Conservation (phyloP, 2,797 vertebrate species). For the Danio choprae region DNA sequence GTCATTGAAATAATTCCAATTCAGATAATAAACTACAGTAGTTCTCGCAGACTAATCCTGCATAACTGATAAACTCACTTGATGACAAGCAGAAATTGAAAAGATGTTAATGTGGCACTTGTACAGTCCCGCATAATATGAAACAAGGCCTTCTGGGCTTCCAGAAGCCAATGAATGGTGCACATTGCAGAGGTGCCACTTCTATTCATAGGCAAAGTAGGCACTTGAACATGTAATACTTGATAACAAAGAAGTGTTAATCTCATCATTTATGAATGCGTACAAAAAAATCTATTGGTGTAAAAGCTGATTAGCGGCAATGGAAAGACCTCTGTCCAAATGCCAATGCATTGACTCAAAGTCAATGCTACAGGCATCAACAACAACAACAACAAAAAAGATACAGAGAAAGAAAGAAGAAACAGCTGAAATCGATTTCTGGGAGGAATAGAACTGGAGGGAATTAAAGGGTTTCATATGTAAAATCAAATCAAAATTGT, state of each 20-base stretch:
- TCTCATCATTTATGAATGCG: conserved; percentile 35
- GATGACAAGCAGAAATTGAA: conserved; percentile 39
- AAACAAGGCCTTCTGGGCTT: conserved; percentile 38
- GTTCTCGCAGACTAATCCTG: conserved; percentile 32
- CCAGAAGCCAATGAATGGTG: conserved; percentile 6
- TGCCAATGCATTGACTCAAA: conserved; percentile 14
- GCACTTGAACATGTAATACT: conserved; percentile 30
- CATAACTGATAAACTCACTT: conserved; percentile 39
- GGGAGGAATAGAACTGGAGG: conserved; percentile 5
- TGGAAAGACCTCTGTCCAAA: conserved; percentile 20
- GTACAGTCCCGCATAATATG: conserved; percentile 3
- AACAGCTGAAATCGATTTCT: conserved; percentile 31
- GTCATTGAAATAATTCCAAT: conserved; percentile 30
- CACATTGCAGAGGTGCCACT: conserved; percentile 1
- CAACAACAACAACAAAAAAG: conserved; percentile 11
- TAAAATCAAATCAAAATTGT: conserved; percentile 34
- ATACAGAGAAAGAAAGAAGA: background rate
- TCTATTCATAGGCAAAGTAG: conserved; percentile 38
- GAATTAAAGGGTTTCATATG: conserved; percentile 29
- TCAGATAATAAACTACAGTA: conserved; percentile 37
- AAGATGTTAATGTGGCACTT: conserved; percentile 44
- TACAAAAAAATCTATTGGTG: conserved; percentile 37
- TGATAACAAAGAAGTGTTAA: conserved; percentile 36
- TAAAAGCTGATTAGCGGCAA: conserved; percentile 44
- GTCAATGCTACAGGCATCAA: conserved; percentile 39